Evolutionary conservation across 1,140 invertebrate genomes (phyloP), one percentile per base, ranked within the genome.

Genomic region (Eciton burchellii): DNA sequence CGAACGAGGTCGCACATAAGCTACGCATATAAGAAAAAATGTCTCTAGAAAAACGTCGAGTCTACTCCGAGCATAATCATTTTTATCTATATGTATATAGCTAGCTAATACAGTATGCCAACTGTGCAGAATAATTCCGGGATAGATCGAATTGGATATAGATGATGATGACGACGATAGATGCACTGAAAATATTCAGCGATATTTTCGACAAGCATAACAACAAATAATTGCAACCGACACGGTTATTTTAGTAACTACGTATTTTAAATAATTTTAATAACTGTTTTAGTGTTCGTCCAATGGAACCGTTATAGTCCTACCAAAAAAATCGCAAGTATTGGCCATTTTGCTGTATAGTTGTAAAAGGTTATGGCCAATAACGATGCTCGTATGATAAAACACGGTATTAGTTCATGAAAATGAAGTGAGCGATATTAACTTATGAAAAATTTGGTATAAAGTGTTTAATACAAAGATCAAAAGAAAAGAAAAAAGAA

Each of bases 281-380:
- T n/a, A n/a, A n/a, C n/a, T n/a, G n/a, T n/a, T n/a, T n/a, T n/a
- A n/a, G n/a, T n/a, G n/a, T n/a, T 49, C 56, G 19, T 57, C 45
- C 74, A 70, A 70, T 16, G 49, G 63, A 56, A 57, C 68, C 63
- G 41, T 35, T 70, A 70, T 70, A 56, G 24, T 21, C 21, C 49
- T 68, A 79, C 68, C 70, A 70, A 68, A 77, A 62, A 29, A 52
- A 68, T 49, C 74, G 63, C 74, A 77, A 70, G 16, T 43, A 35
- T 35, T 24, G 59, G 26, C 73, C 52, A 29, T 16, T 56, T 68
- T 26, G 6, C 19, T 35, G 43, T 54, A 43, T 14, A 41, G 11
- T 35, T 56, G 19, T 45, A 70, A 79, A 77, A 41, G 29, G n/a
- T n/a, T n/a, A n/a, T n/a, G n/a, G n/a, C n/a, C n/a, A n/a, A n/a